Conservation (phyloP, 2,888 invertebrate species). For the Noctuana brunneofusca region DNA sequence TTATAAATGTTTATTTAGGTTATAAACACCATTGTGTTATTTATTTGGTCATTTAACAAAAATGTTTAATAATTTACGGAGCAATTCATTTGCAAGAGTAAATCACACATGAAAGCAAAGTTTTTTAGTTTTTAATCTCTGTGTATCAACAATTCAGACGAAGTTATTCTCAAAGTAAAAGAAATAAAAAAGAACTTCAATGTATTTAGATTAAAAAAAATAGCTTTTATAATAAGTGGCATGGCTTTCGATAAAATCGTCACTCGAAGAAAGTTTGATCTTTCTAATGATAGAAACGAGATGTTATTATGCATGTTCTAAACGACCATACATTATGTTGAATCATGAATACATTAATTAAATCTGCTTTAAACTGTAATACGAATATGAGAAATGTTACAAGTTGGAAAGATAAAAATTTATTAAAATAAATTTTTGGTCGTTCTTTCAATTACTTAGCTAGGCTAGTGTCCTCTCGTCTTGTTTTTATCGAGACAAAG, state of each 20-base stretch:
- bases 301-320: neutral
- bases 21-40: conserved; percentile 10
- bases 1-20: conserved; percentile 22
- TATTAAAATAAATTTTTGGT: too few relatives aligned
- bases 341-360: too few relatives aligned
- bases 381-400: too few relatives aligned
- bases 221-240: neutral
- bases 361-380: too few relatives aligned
- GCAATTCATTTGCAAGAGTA: neutral
- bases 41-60: neutral
- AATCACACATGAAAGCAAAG: too few relatives aligned
- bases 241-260: conserved; percentile 3
- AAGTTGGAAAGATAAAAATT: too few relatives aligned
- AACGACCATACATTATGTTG: neutral
- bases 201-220: neutral
- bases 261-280: conserved; percentile 2
- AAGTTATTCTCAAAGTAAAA: neutral
- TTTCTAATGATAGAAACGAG: neutral
- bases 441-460: too few relatives aligned
- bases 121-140: too few relatives aligned
- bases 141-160: too few relatives aligned
- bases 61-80: neutral
- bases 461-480: too few relatives aligned
- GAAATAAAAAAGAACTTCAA: neutral
- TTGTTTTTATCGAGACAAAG: too few relatives aligned